These are phyloP conservation scores for Cyaniris semiargus DNA, from an alignment of 2,888 invertebrate species.

Conservation along the genomic window DNA sequence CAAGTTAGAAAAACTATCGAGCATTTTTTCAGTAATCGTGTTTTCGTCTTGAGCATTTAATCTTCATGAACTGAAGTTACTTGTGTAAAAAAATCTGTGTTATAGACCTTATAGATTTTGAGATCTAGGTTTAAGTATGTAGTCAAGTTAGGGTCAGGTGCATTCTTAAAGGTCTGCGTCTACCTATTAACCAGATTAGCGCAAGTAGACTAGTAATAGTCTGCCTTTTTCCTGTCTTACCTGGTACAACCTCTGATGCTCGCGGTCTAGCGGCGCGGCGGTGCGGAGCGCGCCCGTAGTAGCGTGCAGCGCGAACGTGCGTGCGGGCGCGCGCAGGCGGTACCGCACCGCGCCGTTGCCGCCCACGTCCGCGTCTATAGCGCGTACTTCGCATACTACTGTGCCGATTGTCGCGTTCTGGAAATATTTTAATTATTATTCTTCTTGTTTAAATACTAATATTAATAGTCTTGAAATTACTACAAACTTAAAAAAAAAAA, in stretches of 20 bases:
- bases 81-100: no score
- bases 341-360: conserved; percentile 94
- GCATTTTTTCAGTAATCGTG: no score
- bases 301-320: conserved; percentile 89
- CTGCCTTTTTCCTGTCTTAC: conserved; percentile 64
- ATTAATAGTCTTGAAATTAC: not conserved
- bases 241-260: conserved; percentile 92
- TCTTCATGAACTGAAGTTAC: no score
- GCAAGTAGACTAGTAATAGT: no score
- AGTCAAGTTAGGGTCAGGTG: no score
- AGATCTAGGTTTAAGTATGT: no score
- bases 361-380: conserved; percentile 93
- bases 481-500: no score
- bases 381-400: conserved; percentile 88
- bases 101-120: no score
- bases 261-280: conserved; percentile 86
- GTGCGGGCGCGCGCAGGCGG: conserved; percentile 88
- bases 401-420: conserved; percentile 93
- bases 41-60: no score
- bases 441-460: not conserved
- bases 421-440: not conserved
- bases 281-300: conserved; percentile 89
- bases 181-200: no score
- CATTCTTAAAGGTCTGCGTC: no score
- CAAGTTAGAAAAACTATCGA: no score